Conservation (phyloP, 1,140 invertebrate species). For the Zaprionus lachaisei region DNA sequence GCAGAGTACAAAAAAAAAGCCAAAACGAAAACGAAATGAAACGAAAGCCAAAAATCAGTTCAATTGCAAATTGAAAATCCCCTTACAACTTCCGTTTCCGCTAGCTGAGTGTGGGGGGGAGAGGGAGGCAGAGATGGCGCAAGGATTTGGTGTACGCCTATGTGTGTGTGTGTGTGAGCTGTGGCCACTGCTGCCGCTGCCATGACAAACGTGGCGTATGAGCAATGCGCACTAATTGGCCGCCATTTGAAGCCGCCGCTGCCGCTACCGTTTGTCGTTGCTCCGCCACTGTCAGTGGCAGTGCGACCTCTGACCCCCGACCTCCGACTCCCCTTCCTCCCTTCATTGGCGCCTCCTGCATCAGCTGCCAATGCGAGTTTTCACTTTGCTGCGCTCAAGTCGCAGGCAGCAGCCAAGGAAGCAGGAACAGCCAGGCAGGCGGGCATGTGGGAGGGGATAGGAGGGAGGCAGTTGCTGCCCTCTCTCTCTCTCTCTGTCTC, state of each 20-base stretch:
- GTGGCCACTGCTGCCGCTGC: constrained; percentile 55
- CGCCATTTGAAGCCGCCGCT: constrained; percentile 57
- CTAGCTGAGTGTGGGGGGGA: constrained; percentile 26
- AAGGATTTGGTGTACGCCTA: background rate
- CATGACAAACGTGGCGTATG: constrained; percentile 82
- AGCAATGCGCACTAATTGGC: constrained; percentile 82
- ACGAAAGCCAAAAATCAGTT: constrained; percentile 79
- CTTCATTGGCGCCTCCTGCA: background rate
- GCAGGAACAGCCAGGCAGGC: background rate
- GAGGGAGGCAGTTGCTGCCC: too few species aligned
- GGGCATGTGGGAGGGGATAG: background rate
- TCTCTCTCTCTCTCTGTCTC: background rate
- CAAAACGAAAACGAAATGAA: constrained; percentile 19
- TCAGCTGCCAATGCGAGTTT: constrained; percentile 6
- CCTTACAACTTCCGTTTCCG: constrained; percentile 82
- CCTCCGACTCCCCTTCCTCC: background rate
- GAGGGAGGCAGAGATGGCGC: background rate
- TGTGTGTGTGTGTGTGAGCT: constrained; percentile 15
- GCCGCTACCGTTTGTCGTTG: constrained; percentile 48
- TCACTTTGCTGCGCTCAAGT: constrained; percentile 4
- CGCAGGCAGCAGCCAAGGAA: background rate
- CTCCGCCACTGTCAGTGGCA: constrained; percentile 48
- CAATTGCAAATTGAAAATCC: constrained; percentile 83
- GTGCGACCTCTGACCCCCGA: constrained; percentile 3
- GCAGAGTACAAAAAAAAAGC: constrained; percentile 27